A percentile compares a stretch with the other conserved stretches of the same genome.
Conservation (phyloP, 2,113 vertebrate genomes). For the Hirundichthys speculiger region DNA sequence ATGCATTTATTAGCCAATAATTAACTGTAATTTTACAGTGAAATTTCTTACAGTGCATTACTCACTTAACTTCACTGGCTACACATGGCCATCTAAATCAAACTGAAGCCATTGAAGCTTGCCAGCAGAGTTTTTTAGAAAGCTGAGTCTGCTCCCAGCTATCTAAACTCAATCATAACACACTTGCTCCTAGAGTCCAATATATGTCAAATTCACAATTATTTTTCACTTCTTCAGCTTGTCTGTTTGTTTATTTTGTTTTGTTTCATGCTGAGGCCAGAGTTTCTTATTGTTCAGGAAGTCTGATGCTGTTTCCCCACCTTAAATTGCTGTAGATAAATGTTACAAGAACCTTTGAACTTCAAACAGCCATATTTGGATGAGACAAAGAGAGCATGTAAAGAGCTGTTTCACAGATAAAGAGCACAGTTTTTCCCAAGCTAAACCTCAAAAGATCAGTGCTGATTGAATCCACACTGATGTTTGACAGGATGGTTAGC, state of each 20-base stretch:
- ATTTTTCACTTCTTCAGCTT: neutral
- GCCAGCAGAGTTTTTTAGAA: too few species aligned
- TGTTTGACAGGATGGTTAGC: conserved; percentile 44
- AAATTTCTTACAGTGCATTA: too few species aligned
- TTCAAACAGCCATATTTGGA: too few species aligned
- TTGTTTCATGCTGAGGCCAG: neutral
- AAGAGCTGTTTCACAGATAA: conserved; percentile 5
- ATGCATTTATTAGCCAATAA: too few species aligned
- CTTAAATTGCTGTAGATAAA: too few species aligned
- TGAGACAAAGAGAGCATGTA: too few species aligned
- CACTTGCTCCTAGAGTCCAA: neutral
- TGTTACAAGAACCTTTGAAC: too few species aligned
- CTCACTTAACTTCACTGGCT: neutral
- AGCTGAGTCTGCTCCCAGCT: too few species aligned
- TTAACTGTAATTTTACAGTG: too few species aligned
- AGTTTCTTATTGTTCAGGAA: neutral
- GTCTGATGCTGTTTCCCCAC: neutral
- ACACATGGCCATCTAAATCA: too few species aligned
- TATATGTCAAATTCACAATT: neutral
- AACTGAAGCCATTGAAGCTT: too few species aligned
- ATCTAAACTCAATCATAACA: conserved; percentile 7
- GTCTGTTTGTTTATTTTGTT: neutral
- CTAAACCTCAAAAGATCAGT: conserved; percentile 15
- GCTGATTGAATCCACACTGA: conserved; percentile 21
- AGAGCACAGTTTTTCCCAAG: conserved; percentile 3